Conservation (phyloP, 2,113 vertebrate species). For the Oryzias curvinotus region DNA sequence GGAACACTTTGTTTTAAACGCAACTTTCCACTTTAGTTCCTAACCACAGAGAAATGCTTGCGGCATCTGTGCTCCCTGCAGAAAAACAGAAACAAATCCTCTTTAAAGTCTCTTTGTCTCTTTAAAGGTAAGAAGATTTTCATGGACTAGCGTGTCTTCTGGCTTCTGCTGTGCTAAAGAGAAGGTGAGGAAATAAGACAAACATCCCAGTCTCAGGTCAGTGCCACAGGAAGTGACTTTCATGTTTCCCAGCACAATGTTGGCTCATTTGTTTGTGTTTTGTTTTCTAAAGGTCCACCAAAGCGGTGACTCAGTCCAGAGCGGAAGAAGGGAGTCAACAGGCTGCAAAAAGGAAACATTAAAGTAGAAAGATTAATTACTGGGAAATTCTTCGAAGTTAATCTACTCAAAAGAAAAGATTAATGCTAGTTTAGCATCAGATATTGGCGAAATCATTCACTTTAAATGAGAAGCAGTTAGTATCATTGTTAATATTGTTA, state of each 20-base stretch:
- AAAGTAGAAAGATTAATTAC: constrained; percentile 1
- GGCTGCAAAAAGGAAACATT: constrained; percentile 16
- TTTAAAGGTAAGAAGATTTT: constrained; percentile 7
- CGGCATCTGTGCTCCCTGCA: constrained; percentile 2
- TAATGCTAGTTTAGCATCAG: not conserved
- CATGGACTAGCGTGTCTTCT: not conserved
- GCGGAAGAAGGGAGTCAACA: not conserved
- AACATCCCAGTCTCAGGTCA: constrained; percentile 27
- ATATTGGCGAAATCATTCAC: too few relatives aligned
- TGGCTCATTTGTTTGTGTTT: constrained; percentile 33
- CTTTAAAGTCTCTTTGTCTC: not conserved
- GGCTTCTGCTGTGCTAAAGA: not conserved
- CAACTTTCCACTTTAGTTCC: constrained; percentile 2
- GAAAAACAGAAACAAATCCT: constrained; percentile 6
- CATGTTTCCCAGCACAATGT: constrained; percentile 40
- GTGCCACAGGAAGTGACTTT: constrained; percentile 38
- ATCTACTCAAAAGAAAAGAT: not conserved
- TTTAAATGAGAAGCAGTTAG: too few relatives aligned
- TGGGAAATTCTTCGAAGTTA: constrained; percentile 5
- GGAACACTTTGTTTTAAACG: not conserved
- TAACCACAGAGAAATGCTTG: not conserved
- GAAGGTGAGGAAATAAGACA: not conserved
- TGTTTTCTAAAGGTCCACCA: constrained; percentile 45
- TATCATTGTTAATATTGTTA: too few relatives aligned
- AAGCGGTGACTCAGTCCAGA: constrained; percentile 45